phyloP scores from a whole-genome alignment of 2,888 invertebrate species.

The Cephus pulcher region DNA sequence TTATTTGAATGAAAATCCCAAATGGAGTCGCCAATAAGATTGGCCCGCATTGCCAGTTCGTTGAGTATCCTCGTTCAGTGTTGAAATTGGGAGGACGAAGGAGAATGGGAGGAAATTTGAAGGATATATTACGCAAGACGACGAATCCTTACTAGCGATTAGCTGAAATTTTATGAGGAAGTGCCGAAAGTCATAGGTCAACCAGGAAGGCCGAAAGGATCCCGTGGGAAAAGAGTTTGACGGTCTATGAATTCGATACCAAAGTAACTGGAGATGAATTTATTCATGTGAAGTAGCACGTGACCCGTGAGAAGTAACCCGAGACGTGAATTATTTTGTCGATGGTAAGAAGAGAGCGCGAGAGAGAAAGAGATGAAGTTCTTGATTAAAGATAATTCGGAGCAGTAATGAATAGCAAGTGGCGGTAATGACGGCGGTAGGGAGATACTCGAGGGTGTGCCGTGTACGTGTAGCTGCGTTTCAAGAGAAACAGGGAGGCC shows the following conservation, averaged over 20 bases:
- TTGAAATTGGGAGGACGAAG: not conserved
- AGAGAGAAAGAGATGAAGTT: not conserved
- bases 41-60: not conserved
- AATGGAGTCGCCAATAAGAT: conserved; percentile 9
- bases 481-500: not conserved
- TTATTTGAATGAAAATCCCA: conserved; percentile 25
- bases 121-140: not conserved
- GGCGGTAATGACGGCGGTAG: not conserved
- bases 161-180: not conserved
- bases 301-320: not conserved
- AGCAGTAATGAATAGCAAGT: not conserved
- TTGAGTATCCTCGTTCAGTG: not conserved
- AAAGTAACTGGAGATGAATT: not conserved
- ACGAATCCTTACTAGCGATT: not conserved
- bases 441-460: not conserved
- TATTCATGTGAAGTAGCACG: not conserved
- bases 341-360: not conserved
- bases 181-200: not conserved
- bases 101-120: not conserved
- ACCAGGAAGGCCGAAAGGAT: not conserved
- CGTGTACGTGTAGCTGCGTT: not conserved
- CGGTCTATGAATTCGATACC: not conserved
- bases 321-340: not conserved
- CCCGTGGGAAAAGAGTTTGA: not conserved
- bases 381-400: not conserved